Percentiles rank a stretch among this genome's conserved stretches.
These are phyloP conservation scores for Aplysina aerophoba DNA, from an alignment of 37 sponge, comb jelly and placozoan genomes.

Conservation along the genomic window DNA sequence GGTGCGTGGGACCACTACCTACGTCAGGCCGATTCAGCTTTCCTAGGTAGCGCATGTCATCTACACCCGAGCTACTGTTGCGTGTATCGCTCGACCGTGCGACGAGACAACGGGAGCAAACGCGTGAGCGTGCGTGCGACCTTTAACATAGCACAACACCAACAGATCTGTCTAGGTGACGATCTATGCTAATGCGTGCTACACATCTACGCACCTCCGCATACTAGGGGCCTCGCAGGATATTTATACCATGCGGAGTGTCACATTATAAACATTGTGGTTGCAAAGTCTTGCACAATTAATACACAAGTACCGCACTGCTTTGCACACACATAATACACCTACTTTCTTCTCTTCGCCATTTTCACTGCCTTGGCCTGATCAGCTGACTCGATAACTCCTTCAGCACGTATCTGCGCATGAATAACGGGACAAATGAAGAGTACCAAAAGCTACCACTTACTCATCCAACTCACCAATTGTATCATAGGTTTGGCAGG, in stretches of 20 bases:
- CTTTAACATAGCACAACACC: slow-evolving; percentile 26
- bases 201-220: neutral
- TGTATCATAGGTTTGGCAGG: slow-evolving; percentile 13
- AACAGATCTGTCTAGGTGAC: slow-evolving; percentile 72
- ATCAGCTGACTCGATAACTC: neutral
- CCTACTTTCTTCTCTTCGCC: slow-evolving; percentile 3
- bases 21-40: no score
- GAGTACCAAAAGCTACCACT: neutral
- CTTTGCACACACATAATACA: neutral
- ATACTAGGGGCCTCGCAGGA: neutral
- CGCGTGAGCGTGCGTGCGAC: no score
- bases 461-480: neutral
- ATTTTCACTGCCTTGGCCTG: slow-evolving; percentile 21
- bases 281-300: neutral
- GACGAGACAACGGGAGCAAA: no score
- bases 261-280: neutral
- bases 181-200: slow-evolving; percentile 61
- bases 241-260: neutral
- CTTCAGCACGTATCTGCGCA: neutral
- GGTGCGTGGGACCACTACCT: neutral
- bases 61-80: no score
- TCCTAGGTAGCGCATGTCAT: no score
- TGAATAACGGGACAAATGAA: neutral
- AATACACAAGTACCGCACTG: no score
- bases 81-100: no score